Base-by-base conservation (phyloP, 2,797 vertebrate species). In the Gymnoscopelus braueri region DNA sequence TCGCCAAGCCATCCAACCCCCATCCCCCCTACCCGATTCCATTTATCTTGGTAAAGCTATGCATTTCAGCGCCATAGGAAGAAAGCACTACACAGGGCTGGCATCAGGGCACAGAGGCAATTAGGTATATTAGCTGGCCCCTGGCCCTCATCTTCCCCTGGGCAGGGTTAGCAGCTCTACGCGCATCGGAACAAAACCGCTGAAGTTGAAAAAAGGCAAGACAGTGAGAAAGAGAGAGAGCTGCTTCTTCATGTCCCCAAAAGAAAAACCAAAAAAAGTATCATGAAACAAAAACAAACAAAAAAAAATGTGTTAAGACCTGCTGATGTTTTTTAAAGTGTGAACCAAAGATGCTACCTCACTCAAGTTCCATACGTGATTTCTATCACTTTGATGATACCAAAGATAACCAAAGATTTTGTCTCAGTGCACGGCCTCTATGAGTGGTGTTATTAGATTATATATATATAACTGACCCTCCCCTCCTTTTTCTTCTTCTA, bases 281-380 rank as follows among this genome's bases (percentile, higher is more conserved):
- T 39, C 48, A 88, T 70, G 72, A 77, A 44, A 44, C 39, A 44
- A 71, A 88, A 80, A 88, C 68, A 72, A 82, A 88, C 63, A 73
- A 65, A 61, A 68, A 91, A 88, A 89, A 87, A 84, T 75, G 92
- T 95, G 94, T 96, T 94, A 94, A 96, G 94, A 96, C 94, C 95
- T 96, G 95, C 95, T 96, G 95, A 94, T 96, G 95, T 97, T 98
- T 97, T 98, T 92, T 97, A 95, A 97, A 96, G 96, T 96, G 95
- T 96, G 96, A 98, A 99, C 97, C 96, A 98, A 98, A 99, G 98
- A 98, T 94, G 96, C 98, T 99, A 99, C 98, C 98, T 99, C 97
- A 99, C 97, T 98, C 96, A 88, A 97, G 97, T 96, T 97, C 96
- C 96, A 98, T 95, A 96, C 78, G 96, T 99, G 96, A 98, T 98